Evolutionary conservation across 23 tunicate genomes (phyloP), one percentile per base, ranked within the genome.

Genomic region (Oikopleura albicans): DNA sequence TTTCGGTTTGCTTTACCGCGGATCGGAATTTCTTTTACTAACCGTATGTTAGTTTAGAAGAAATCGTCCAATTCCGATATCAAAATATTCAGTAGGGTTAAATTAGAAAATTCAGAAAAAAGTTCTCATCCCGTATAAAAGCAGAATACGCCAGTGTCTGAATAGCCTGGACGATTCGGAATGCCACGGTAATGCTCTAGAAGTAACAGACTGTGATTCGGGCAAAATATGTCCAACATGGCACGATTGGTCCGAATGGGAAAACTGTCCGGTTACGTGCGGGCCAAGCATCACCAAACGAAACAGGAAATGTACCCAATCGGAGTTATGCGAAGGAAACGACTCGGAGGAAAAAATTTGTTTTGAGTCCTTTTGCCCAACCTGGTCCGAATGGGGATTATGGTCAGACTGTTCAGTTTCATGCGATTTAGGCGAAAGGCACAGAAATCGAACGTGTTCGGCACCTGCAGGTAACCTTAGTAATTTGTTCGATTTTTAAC

Each of bases 341-440:
- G 4, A 34, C 4, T 8, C 33, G 16, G 66, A 83, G 59, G 28
- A 39, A n/a, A 83, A 83, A 36, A 83, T 83, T 34, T 83, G 84
- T 83, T 22, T 83, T 83, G 66, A 34, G 0, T 34, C 28, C 31
- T 83, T 83, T 0, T 94, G 98, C 59, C 87, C 98, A 27, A 41
- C 40, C 40, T 94, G 98, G 98, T 88, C 95, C 0, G 83, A 36
- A 22, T 94, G 95, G 95, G 83, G 85, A 4, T 56, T 63, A 8
- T 94, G 89, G 89, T 84, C 86, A 40, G 89, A 90, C 29, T 94
- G 98, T 83, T 88, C 86, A 0, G 88, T 84, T 38, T 83, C 89
- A 16, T 94, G 98, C 63, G 98, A 91, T 28, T 84, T 41, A 0
- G 96, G 89, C 39, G 1, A 38, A 8, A 49, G 12, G 16, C 12